Percentiles rank a stretch among this genome's conserved stretches.
Conservation (phyloP, 2,888 invertebrate species). For the Drosophila yooni region DNA sequence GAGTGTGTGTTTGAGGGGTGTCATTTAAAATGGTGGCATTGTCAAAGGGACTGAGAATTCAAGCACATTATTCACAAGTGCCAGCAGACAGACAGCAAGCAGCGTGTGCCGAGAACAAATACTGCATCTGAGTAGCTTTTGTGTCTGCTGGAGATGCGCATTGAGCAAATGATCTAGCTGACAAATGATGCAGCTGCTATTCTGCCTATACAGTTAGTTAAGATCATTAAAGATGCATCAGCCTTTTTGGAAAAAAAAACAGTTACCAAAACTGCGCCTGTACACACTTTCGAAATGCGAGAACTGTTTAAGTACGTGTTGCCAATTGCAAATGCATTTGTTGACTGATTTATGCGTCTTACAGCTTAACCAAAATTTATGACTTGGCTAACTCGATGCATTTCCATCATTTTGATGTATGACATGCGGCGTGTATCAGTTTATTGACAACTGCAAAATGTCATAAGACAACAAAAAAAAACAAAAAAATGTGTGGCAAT, state of each 20-base stretch:
- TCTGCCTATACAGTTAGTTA: constrained; percentile 5
- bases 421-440: constrained; percentile 16
- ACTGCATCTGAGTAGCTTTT: constrained; percentile 29
- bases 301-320: constrained; percentile 43
- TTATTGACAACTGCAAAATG: constrained; percentile 30
- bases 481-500: constrained; percentile 19
- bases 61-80: constrained; percentile 36
- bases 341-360: constrained; percentile 20
- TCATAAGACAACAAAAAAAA: constrained; percentile 22
- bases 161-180: constrained; percentile 20
- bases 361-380: constrained; percentile 35
- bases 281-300: constrained; percentile 2
- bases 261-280: neutral
- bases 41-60: constrained; percentile 38
- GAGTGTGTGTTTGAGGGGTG: constrained; percentile 36
- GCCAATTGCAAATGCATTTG: constrained; percentile 41
- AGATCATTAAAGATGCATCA: constrained; percentile 11
- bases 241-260: neutral
- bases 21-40: constrained; percentile 58
- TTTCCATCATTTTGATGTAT: constrained; percentile 33
- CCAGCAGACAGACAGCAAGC: constrained; percentile 1
- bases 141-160: constrained; percentile 25
- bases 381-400: constrained; percentile 4
- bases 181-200: constrained; percentile 44
- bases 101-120: constrained; percentile 21